Conservation (phyloP, 2,888 invertebrate genomes). For the Atherix ibis region DNA sequence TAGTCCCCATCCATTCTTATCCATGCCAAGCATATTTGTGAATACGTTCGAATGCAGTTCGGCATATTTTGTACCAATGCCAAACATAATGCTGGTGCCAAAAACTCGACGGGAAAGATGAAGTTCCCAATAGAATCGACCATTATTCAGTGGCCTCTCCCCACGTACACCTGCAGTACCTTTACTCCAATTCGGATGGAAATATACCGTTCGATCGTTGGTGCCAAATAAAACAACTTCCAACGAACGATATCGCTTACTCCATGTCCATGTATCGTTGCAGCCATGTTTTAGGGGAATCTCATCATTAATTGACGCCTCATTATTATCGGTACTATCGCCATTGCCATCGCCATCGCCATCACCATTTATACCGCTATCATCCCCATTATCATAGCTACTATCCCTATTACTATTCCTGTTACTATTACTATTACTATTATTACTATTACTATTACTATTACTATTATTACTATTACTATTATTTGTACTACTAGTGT, state of each 20-base stretch:
- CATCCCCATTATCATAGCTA: not conserved
- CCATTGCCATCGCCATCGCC: not conserved
- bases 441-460: no score
- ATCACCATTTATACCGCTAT: not conserved
- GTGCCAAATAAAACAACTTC: slow-evolving; percentile 43
- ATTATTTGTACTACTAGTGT: no score
- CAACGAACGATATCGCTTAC: slow-evolving; percentile 37
- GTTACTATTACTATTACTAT: not conserved
- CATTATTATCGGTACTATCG: not conserved
- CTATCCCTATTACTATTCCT: not conserved
- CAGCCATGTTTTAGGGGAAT: slow-evolving; percentile 34
- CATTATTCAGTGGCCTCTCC: slow-evolving; percentile 46
- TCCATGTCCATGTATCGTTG: slow-evolving; percentile 55
- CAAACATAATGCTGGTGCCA: slow-evolving; percentile 63
- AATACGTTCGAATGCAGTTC: slow-evolving; percentile 50
- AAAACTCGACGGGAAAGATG: slow-evolving; percentile 46
- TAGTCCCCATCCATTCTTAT: slow-evolving; percentile 52
- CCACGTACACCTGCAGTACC: slow-evolving; percentile 58
- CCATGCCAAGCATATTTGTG: slow-evolving; percentile 54
- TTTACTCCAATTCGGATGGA: slow-evolving; percentile 62
- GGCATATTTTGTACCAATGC: slow-evolving; percentile 41
- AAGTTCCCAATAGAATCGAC: slow-evolving; percentile 50
- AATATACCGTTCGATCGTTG: slow-evolving; percentile 42
- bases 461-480: no score
- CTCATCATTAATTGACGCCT: slow-evolving; percentile 1